Conservation (phyloP, 2,797 vertebrate genomes). For the Morus bassanus region DNA sequence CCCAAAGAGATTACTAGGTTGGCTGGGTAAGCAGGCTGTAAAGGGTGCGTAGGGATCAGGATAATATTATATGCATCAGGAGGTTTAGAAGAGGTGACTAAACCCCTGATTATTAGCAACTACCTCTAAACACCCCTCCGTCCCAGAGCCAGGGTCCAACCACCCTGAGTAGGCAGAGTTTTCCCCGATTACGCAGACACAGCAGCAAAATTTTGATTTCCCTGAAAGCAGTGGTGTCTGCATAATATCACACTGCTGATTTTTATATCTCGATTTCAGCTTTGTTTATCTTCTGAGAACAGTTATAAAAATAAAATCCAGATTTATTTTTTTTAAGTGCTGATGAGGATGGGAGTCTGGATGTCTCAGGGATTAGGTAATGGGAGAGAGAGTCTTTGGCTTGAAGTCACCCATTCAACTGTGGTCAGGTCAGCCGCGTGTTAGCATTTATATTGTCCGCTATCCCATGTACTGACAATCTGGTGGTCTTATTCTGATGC, state of each 20-base stretch:
- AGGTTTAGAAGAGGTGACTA: not conserved
- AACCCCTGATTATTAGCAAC: not conserved
- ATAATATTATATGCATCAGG: not conserved
- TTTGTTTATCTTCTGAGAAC: constrained; percentile 30
- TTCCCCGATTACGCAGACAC: not conserved
- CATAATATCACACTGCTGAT: not conserved
- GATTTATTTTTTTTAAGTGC: not conserved
- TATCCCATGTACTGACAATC: not conserved
- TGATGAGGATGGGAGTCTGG: constrained; percentile 19
- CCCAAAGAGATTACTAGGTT: not conserved
- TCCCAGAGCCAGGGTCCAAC: accelerated
- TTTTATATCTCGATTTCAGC: not conserved
- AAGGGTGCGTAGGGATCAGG: not conserved
- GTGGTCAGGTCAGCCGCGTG: not conserved
- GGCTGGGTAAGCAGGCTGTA: not conserved
- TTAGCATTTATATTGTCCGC: not conserved
- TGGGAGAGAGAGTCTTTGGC: constrained; percentile 39
- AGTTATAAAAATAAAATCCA: constrained; percentile 40
- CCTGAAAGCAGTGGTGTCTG: not conserved
- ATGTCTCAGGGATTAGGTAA: constrained; percentile 60
- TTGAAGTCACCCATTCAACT: constrained; percentile 37
- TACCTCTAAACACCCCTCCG: not conserved
- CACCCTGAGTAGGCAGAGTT: not conserved
- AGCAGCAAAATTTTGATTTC: not conserved
- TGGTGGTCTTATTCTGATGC: not conserved